A percentile compares a stretch with the other conserved stretches of the same genome.
Evolutionary conservation across 2,797 vertebrate genomes (phyloP).

Genomic region (Sebastolobus alascanus): DNA sequence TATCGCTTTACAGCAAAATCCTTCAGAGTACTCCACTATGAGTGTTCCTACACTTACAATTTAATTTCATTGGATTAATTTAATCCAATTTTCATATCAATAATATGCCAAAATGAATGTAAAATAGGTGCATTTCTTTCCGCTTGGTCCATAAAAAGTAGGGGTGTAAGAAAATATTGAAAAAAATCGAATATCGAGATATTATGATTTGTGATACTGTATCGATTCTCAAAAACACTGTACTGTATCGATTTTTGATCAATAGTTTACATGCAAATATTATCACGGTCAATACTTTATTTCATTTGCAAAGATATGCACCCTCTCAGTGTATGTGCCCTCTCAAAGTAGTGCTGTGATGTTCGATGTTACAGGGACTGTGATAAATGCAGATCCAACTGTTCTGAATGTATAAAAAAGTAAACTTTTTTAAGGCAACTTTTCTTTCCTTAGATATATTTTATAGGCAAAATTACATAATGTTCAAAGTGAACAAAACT

Average conservation of each 20-base stretch:
- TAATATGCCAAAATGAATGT: neutral
- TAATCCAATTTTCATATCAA: neutral
- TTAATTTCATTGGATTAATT: neutral
- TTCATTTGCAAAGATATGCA: too few relatives aligned
- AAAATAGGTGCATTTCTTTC: neutral
- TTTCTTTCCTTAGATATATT: neutral
- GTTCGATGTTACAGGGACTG: too few relatives aligned
- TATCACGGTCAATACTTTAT: too few relatives aligned
- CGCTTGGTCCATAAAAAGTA: neutral
- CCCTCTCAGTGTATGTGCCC: too few relatives aligned
- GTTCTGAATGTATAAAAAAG: too few relatives aligned
- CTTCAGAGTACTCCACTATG: neutral
- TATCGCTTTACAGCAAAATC: neutral
- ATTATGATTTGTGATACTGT: too few relatives aligned
- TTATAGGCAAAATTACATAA: neutral
- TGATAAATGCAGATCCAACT: too few relatives aligned
- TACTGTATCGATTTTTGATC: too few relatives aligned
- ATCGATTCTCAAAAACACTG: too few relatives aligned
- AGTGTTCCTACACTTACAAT: neutral
- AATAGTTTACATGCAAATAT: too few relatives aligned
- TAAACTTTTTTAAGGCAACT: neutral
- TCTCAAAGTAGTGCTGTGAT: too few relatives aligned
- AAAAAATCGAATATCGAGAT: rapidly evolving
- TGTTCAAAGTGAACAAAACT: neutral
- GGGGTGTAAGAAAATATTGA: too few relatives aligned